Conservation (phyloP, 2,113 vertebrate species). For the Erythrolamprus reginae region DNA sequence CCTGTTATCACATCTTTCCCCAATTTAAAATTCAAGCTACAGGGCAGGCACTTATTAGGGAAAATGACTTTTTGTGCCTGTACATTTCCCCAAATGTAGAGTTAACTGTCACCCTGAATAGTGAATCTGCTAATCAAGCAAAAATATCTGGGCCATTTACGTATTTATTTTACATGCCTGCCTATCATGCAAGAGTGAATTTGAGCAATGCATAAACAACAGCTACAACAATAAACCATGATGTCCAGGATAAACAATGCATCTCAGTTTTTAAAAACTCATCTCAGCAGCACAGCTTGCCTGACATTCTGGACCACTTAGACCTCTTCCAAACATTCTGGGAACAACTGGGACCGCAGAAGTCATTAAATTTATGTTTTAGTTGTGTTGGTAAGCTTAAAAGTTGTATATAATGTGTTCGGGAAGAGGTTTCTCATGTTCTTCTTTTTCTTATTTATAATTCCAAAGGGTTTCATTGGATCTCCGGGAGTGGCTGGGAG, state of each 20-base stretch:
- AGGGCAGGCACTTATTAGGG: not conserved
- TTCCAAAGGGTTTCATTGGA: conserved; percentile 91
- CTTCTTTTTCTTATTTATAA: conserved; percentile 33
- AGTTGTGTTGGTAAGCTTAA: not conserved
- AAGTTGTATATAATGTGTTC: not conserved
- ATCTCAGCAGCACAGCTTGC: not conserved
- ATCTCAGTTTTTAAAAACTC: not conserved
- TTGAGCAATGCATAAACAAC: not conserved
- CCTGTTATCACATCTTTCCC: not conserved
- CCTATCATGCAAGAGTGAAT: not conserved
- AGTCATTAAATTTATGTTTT: not conserved
- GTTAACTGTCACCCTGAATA: not conserved
- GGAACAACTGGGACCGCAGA: not conserved
- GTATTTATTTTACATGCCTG: not conserved
- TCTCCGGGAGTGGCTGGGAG: conserved; percentile 84
- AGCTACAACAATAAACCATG: not conserved
- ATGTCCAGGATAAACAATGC: not conserved
- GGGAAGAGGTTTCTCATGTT: conserved; percentile 7
- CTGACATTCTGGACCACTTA: not conserved
- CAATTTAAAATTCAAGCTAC: not conserved
- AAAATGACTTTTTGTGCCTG: not conserved
- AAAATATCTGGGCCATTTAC: not conserved
- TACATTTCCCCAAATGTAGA: not conserved
- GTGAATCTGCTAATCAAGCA: not conserved
- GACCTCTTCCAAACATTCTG: not conserved